Conservation (phyloP, 2,888 invertebrate genomes). For the Metallyticus violacea region DNA sequence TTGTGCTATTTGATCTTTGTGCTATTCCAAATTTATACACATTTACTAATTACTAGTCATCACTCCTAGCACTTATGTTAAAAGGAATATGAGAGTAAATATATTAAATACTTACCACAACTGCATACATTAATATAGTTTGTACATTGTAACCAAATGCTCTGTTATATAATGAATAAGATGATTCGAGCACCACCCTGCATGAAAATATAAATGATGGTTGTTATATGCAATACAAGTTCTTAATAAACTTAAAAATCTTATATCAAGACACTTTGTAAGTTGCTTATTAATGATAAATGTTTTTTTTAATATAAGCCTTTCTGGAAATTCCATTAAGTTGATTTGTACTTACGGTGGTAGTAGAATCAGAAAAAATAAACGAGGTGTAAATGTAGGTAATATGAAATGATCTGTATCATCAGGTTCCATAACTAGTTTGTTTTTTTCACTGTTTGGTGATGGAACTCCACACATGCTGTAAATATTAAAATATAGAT, state of each 20-base stretch:
- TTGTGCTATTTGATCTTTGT: too few species aligned
- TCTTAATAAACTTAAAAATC: not conserved
- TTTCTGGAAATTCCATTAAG: not conserved
- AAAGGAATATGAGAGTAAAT: not conserved
- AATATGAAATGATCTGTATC: conserved; percentile 24
- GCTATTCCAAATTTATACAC: too few species aligned
- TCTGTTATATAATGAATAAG: conserved; percentile 58
- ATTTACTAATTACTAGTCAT: too few species aligned
- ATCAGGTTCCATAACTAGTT: not conserved
- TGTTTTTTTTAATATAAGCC: not conserved
- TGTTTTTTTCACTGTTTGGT: conserved; percentile 23
- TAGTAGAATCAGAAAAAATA: conserved; percentile 35
- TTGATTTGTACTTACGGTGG: conserved; percentile 34
- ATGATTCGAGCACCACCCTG: conserved; percentile 57
- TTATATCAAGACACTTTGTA: not conserved
- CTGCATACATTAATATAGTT: conserved; percentile 54
- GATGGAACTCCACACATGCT: conserved; percentile 19
- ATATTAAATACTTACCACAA: conserved; percentile 42
- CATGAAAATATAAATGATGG: not conserved
- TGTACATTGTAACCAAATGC: conserved; percentile 60
- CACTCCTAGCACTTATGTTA: too few species aligned
- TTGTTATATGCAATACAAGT: not conserved
- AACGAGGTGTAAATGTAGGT: conserved; percentile 34
- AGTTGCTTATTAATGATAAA: not conserved
- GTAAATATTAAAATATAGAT: not conserved